Evolutionary conservation across 2,797 vertebrate genomes (phyloP).

Genomic region (Thalassophryne amazonica): DNA sequence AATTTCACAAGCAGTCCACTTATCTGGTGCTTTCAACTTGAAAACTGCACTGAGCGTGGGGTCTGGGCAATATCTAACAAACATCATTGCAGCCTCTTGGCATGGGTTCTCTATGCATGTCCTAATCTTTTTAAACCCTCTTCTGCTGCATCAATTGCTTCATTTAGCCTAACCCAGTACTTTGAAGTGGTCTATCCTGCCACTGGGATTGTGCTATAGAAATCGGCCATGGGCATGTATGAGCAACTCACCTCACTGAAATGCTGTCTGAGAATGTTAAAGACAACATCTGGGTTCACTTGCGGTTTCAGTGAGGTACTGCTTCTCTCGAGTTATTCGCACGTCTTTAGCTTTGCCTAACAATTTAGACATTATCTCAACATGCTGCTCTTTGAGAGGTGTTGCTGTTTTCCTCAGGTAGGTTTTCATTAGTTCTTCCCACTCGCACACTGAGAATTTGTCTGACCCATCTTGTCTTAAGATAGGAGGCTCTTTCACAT

Average conservation of each 20-base stretch:
- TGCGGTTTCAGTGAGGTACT: slow-evolving; percentile 3
- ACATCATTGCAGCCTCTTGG: slow-evolving; percentile 23
- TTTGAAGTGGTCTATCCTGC: slow-evolving; percentile 9
- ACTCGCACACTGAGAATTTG: slow-evolving; percentile 24
- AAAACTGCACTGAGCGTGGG: slow-evolving; percentile 1
- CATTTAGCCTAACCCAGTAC: slow-evolving; percentile 33
- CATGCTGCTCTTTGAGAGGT: no score
- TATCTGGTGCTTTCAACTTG: slow-evolving; percentile 13
- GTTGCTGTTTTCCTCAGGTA: slow-evolving; percentile 20
- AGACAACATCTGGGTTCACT: not conserved
- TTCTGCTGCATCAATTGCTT: slow-evolving; percentile 21
- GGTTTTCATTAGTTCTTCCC: slow-evolving; percentile 21
- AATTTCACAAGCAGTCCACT: slow-evolving; percentile 14
- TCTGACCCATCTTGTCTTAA: slow-evolving; percentile 32
- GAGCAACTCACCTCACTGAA: slow-evolving; percentile 13
- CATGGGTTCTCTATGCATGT: not conserved
- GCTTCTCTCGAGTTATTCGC: slow-evolving; percentile 10
- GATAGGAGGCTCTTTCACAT: slow-evolving; percentile 11
- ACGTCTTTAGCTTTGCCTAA: no score
- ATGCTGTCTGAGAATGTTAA: slow-evolving; percentile 21
- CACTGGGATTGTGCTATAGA: slow-evolving; percentile 14
- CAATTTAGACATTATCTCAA: no score
- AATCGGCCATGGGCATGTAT: no score
- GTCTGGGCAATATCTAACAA: slow-evolving; percentile 36
- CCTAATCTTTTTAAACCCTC: slow-evolving; percentile 18